Base-by-base conservation (phyloP, 2,797 vertebrate genomes). In the Cirrhinus mrigala region DNA sequence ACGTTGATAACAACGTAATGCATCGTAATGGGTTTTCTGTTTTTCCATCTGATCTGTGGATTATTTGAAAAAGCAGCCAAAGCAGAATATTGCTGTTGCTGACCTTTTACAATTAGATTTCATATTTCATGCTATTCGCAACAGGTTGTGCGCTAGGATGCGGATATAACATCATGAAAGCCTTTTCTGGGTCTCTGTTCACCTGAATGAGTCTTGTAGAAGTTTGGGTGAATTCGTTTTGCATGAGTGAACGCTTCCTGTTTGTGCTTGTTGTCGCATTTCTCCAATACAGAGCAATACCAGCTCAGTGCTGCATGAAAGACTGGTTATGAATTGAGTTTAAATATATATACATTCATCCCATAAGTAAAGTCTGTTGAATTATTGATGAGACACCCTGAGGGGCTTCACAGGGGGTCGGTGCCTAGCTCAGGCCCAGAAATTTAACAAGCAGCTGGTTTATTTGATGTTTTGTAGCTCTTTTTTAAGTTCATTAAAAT, bases 301-400 rank as follows among this genome's bases (percentile, higher is more conserved):
- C 75, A 81, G 81, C 33, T 22, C 68, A n/a, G 48, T 73, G 84
- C 79, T 18, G 46, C 44, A 68, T 87, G 89, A 90, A 88, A 78
- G 52, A 60, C 14, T 6, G 1, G 37, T 81, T 86, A 85, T 87
- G 83, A 83, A 78, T 12, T 71, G 70, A 24, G 56, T 64, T 62
- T 27, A 80, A 3, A 52, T 52, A 66, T 24, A 44, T 68, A 40
- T 48, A 24, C 54, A 40, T 54, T 83, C n/a, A 54, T 76, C 20
- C 22, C 48, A 27, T 44, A 20, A 40, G 60, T 66, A 75, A 83
- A 54, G 29, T 79, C 80, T 64, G 88, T 91, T 91, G 92, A 92
- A 95, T 95, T 93, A 94, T 95, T 95, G 88, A 95, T 94, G 85
- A 90, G 89, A 92, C 90, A 87, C 91, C 94, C 92, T 87, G 81